These are phyloP conservation scores for Irena cyanogastra DNA, from an alignment of 2,113 vertebrate genomes.

Conservation along the genomic window DNA sequence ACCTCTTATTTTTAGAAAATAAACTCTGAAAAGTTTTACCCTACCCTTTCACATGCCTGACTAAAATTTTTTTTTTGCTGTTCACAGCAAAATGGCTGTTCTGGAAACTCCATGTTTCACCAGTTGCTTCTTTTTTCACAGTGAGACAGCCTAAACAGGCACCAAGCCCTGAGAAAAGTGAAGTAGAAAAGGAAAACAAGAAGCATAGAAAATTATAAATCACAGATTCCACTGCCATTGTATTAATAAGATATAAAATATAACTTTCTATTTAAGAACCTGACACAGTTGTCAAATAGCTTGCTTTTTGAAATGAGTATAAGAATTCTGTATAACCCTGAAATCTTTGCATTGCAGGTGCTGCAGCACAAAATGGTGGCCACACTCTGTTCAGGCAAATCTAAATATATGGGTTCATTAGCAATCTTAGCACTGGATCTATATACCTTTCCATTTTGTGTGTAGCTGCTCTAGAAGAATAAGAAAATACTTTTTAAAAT, in stretches of 20 bases:
- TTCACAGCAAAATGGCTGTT: not conserved
- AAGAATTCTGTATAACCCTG: not conserved
- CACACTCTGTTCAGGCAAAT: not conserved
- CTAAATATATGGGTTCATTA: fast-evolving
- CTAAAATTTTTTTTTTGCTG: not conserved
- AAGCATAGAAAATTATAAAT: not conserved
- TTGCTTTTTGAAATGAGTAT: not conserved
- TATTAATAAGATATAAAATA: not conserved
- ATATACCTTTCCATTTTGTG: fast-evolving
- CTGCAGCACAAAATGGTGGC: not conserved
- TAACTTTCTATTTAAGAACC: not conserved
- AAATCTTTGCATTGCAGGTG: not conserved
- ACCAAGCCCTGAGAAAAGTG: not conserved
- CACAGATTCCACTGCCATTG: not conserved
- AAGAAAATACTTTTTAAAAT: not conserved
- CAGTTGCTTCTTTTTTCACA: not conserved
- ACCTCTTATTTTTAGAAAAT: not conserved
- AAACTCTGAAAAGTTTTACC: not conserved
- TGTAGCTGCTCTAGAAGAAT: not conserved
- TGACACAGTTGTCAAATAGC: not conserved
- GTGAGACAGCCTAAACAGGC: not conserved
- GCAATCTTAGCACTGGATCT: fast-evolving
- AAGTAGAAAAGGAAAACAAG: not conserved
- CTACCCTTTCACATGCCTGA: not conserved
- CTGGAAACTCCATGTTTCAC: not conserved